These are phyloP conservation scores for Hirtodrosophila alboralis DNA, from an alignment of 2,888 invertebrate species.

Conservation along the genomic window DNA sequence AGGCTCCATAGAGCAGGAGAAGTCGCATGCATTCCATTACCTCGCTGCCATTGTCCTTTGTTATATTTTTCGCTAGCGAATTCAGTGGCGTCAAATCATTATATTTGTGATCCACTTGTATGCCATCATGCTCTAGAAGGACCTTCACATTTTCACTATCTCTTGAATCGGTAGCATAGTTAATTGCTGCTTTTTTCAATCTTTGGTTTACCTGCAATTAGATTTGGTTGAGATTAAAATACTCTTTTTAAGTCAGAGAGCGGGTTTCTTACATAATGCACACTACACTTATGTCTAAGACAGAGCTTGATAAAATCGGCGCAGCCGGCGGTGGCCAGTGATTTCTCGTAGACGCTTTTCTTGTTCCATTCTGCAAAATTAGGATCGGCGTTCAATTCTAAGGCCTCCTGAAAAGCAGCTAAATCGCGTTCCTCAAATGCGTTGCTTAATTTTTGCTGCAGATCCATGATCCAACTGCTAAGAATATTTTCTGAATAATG, in stretches of 20 bases:
- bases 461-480: conserved; percentile 16
- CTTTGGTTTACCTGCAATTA: conserved; percentile 63
- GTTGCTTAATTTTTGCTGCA: neutral
- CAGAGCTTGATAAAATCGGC: conserved; percentile 19
- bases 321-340: conserved; percentile 11
- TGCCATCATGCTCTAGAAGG: conserved; percentile 49
- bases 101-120: conserved; percentile 68
- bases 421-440: conserved; percentile 4
- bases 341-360: conserved; percentile 27
- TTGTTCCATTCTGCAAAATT: neutral
- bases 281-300: conserved; percentile 8
- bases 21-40: conserved; percentile 68
- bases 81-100: conserved; percentile 79
- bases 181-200: conserved; percentile 75
- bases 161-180: conserved; percentile 78
- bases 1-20: conserved; percentile 75
- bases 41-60: conserved; percentile 60
- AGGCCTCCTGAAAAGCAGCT: neutral
- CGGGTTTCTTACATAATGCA: conserved; percentile 23
- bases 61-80: conserved; percentile 74
- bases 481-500: neutral
- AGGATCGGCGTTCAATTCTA: neutral
- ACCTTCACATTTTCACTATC: conserved; percentile 70
- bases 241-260: neutral
- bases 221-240: neutral